Evolutionary conservation across 2,113 vertebrate genomes (phyloP).

Genomic region (Proteles cristata): DNA sequence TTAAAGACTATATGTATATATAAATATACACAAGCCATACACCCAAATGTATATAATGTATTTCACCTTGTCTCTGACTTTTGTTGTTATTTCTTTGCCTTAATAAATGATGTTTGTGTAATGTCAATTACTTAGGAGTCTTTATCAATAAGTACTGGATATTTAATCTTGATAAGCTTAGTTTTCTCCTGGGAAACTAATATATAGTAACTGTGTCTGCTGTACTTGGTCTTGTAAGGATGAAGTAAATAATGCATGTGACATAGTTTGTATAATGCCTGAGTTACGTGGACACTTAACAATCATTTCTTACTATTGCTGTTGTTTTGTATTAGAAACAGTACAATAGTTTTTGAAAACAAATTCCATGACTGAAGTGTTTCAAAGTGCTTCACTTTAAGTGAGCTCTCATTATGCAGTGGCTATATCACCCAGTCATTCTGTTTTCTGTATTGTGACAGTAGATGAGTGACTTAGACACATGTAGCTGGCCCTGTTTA

Average conservation of each 20-base stretch:
- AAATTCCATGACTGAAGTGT: neutral
- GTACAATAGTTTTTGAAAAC: neutral
- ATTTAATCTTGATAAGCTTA: neutral
- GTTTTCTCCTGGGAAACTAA: neutral
- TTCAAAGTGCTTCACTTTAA: slow-evolving; percentile 32
- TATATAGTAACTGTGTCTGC: neutral
- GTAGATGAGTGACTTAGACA: neutral
- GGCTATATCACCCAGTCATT: neutral
- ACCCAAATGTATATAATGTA: neutral
- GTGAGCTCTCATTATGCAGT: neutral
- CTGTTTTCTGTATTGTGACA: neutral
- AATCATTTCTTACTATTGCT: neutral
- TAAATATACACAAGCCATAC: neutral
- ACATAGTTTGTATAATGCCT: neutral
- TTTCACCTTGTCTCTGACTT: neutral
- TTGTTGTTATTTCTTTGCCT: neutral
- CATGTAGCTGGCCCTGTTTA: neutral
- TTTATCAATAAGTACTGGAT: neutral
- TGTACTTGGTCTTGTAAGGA: neutral
- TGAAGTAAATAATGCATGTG: neutral
- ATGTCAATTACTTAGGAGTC: neutral
- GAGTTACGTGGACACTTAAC: neutral
- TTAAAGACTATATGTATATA: neutral
- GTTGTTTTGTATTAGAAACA: slow-evolving; percentile 7
- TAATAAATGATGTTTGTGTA: neutral